Evolutionary conservation across 2,888 invertebrate species (phyloP).

Genomic region (Ecdyonurus torrentis): DNA sequence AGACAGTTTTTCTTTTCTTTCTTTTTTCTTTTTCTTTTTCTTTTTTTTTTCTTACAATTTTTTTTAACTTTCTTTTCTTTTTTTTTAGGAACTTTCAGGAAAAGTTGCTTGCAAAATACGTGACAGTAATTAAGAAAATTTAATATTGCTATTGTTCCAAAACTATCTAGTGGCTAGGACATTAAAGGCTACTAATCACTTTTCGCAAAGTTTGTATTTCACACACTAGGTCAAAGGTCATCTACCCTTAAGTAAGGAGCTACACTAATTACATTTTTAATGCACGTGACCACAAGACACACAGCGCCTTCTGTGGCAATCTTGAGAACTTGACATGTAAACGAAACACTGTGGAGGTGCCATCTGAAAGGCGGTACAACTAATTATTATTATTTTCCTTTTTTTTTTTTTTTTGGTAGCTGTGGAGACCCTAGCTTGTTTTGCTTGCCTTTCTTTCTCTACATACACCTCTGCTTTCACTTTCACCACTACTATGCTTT

Average conservation of each 20-base stretch:
- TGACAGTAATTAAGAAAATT: too few relatives aligned
- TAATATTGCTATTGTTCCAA: too few relatives aligned
- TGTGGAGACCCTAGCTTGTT: not conserved
- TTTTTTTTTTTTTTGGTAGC: not conserved
- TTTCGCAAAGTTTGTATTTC: not conserved
- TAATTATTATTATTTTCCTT: too few relatives aligned
- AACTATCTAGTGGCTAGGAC: too few relatives aligned
- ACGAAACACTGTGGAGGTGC: not conserved
- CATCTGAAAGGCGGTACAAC: not conserved
- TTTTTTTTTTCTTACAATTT: too few relatives aligned
- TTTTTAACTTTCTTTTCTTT: too few relatives aligned
- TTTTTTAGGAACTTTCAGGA: too few relatives aligned
- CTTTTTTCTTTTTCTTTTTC: too few relatives aligned
- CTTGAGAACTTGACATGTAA: not conserved
- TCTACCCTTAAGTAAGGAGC: not conserved
- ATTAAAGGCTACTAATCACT: not conserved
- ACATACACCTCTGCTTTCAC: not conserved
- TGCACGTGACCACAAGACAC: not conserved
- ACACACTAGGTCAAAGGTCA: not conserved
- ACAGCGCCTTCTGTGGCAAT: not conserved
- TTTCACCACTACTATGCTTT: not conserved
- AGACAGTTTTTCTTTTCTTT: too few relatives aligned
- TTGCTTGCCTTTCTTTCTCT: not conserved
- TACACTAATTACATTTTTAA: not conserved
- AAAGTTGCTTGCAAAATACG: too few relatives aligned